Evolutionary conservation across 2,113 vertebrate species (phyloP), one percentile per base, ranked within the genome.

Genomic region (Nerophis lumbriciformis): DNA sequence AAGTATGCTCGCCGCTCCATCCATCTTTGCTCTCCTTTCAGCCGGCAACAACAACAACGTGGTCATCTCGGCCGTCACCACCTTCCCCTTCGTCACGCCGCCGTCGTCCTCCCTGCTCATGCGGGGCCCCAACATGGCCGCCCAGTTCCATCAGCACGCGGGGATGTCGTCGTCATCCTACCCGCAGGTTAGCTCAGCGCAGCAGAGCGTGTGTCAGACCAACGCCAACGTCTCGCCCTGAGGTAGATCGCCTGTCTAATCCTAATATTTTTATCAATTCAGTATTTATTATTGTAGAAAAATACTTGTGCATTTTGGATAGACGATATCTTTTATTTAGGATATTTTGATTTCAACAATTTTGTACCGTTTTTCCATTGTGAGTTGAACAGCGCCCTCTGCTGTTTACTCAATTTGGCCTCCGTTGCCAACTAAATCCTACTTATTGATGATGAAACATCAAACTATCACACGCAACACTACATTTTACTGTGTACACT

Each of bases 121-220:
- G 1, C 66, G 65, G 28, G 63, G 69, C 35, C 63, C 66, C 11
- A 35, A 11, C 65, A 53, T 73, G 38, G 36, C 61, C 15, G 21
- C 77, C 1, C 75, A 77, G 6, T 59, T 54, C 12, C 47, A 58
- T 53, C 85, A 76, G 36, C 74, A 78, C 8, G 37, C 66, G 0
- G 71, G 83, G 12, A 72, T 73, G 4, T 69, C 74, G 0, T 61
- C 73, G 0, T 65, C 72, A 1, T 16, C 53, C 15, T 55, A 55
- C 37, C 53, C 36, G 15, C 53, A 55, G 53, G 53, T 39, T 10
- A 37, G 36, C 53, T 6, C 39, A n/a, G 14, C 15, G 6, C 53
- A 55, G 15, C 80, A 80, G 45, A 72, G 63, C 12, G 48, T 63
- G 38, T 70, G 66, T 38, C 68, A 70, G 64, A 35, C 69, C 1